Base-by-base conservation (phyloP, 2,113 vertebrate species). In the Heterocephalus glaber region DNA sequence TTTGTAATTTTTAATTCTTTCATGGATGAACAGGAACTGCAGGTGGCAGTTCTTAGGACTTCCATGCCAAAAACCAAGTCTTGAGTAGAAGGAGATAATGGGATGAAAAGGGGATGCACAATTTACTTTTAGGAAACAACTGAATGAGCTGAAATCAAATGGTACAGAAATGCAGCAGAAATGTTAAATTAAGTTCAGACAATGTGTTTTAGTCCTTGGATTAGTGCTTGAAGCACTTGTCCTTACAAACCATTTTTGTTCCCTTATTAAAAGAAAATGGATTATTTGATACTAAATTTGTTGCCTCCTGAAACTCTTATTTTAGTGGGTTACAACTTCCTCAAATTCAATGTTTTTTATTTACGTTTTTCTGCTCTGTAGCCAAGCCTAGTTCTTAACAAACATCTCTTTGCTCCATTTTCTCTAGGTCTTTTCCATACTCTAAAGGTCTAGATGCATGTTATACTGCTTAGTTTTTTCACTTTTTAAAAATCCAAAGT, bases 221-320 rank as follows among this genome's bases (percentile, higher is more conserved):
- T 72, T 79, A 70, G 44, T 19, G 20, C 49, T 61, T 28, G 8
- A 91, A 72, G 74, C 7, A 83, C 52, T 54, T 65, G 54, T 83
- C 44, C 35, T 92, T n/a, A 92, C 49, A 87, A 95, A 68, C n/a
- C 30, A 61, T 83, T 49, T 95, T 28, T 83, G 60, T 76, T 86
- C 35, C 56, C 38, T 70, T 77, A 63, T 56, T 61, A 81, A 86
- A 94, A 92, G 35, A 89, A 92, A 95, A 38, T 26, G 17, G 12
- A 44, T 72, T 47, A 24, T 22, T 58, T 20, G 11, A 90, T 58
- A 76, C 92, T 86, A 87, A 10, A 85, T 92, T 70, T 44, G 7
- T 28, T 85, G n/a, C 76, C 44, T 58, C 52, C 52, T 72, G 28
- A 44, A 72, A 58, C n/a, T 82, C 47, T 92, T n/a, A 82, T 56